A percentile compares a stretch with the other conserved stretches of the same genome.
These are phyloP conservation scores for Esox niger DNA, from an alignment of 2,113 vertebrate genomes.

Conservation along the genomic window DNA sequence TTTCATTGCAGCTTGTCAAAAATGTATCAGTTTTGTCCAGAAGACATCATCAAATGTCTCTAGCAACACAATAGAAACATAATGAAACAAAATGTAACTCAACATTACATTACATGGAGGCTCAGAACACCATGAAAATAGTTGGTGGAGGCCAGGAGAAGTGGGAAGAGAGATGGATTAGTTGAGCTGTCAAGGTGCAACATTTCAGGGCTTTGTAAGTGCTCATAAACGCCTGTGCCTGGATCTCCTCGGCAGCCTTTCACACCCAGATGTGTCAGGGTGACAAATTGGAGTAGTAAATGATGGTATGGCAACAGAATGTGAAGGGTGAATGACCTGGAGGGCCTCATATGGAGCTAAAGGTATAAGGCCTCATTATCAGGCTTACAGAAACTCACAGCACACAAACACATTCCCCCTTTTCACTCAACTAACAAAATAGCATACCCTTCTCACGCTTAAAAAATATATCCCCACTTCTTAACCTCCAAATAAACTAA, in stretches of 20 bases:
- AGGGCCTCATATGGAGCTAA: slow-evolving; percentile 55
- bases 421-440: too few species aligned
- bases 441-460: too few species aligned
- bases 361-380: too few species aligned
- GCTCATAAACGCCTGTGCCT: slow-evolving; percentile 52
- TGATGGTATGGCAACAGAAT: slow-evolving; percentile 37
- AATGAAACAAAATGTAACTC: neutral
- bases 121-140: neutral
- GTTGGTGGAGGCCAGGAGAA: neutral
- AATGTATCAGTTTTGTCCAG: neutral
- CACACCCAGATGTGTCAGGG: slow-evolving; percentile 36
- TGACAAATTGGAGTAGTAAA: slow-evolving; percentile 53
- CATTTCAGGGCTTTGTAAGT: slow-evolving; percentile 56
- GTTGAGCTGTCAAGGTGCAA: slow-evolving; percentile 54
- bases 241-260: slow-evolving; percentile 40
- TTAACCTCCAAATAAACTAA: too few species aligned
- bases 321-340: slow-evolving; percentile 18
- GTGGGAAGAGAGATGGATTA: slow-evolving; percentile 36
- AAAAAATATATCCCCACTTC: too few species aligned
- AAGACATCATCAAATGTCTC: slow-evolving; percentile 34
- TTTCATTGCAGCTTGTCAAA: neutral
- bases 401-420: too few species aligned
- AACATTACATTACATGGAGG: neutral
- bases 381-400: too few species aligned
- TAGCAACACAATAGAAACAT: slow-evolving; percentile 21